Base-by-base conservation (phyloP, 2,113 vertebrate species). In the Scomber colias region DNA sequence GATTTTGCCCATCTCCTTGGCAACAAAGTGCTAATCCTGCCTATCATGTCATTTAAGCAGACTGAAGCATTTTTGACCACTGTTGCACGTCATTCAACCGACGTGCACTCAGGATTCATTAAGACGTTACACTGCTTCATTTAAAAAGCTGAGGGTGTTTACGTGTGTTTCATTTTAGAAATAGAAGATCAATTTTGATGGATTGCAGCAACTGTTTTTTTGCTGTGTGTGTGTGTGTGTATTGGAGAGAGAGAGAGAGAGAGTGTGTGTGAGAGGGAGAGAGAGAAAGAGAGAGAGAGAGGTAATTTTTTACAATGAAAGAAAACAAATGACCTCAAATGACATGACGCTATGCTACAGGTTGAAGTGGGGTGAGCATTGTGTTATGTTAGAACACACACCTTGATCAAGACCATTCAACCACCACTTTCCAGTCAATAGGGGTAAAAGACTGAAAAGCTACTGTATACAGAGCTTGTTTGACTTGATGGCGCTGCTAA, bases 1-100 rank as follows among this genome's bases (percentile, higher is more conserved):
- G 66, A 68, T 77, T 76, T 73, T n/a, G 24, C n/a, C 4, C 0
- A 35, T 87, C 64, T 82, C 82, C 79, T 21, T 82, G 64, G 68
- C 61, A 84, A 82, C 64, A 48, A 59, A 85, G 60, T 12, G 62
- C 53, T 30, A 50, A 69, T 21, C 31, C 44, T 19, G 48, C 65
- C 71, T n/a, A 17, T 77, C 51, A 49, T 19, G 15, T 76, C 19
- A 45, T 70, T 35, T 55, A 50, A 51, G 27, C 24, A 19, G 24
- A 9, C 64, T 35, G 11, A 51, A 57, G 44, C 2, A 5, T 56
- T 68, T 73, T 11, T 19, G 16, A 54, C 74, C 6, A 46, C 2
- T 64, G 51, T 50, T 17, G 2, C 71, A 13, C 59, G 44, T 60
- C 61, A 56, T 57, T 80, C 31, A 74, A 46, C 24, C 24, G 15